These are phyloP conservation scores for Caenorhabditis macrosperma DNA, from an alignment of 2,888 invertebrate genomes.

Conservation along the genomic window DNA sequence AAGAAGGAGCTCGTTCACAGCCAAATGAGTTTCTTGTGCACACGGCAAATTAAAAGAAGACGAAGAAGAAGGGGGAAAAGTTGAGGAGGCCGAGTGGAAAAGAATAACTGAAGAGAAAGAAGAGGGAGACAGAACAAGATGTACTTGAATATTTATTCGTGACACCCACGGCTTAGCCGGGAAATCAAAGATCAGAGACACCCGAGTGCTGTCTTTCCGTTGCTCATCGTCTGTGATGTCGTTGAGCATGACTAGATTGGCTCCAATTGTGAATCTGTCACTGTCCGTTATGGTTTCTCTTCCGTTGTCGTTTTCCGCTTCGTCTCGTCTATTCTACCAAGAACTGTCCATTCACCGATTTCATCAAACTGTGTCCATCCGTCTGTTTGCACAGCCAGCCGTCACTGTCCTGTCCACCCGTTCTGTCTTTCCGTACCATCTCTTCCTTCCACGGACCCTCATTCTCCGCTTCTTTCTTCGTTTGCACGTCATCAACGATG, in stretches of 20 bases:
- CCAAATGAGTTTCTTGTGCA: slow-evolving; percentile 28
- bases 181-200: slow-evolving; percentile 16
- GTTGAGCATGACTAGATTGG: neutral
- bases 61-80: slow-evolving; percentile 12
- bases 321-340: no score
- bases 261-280: neutral
- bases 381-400: neutral
- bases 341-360: no score
- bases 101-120: neutral
- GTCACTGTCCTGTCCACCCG: neutral
- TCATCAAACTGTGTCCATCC: neutral
- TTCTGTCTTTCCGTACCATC: neutral
- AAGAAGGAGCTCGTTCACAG: slow-evolving; percentile 26
- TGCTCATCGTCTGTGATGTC: no score
- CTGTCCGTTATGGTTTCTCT: no score
- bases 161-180: slow-evolving; percentile 5
- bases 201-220: neutral
- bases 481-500: slow-evolving; percentile 38
- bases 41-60: slow-evolving; percentile 37
- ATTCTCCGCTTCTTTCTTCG: neutral
- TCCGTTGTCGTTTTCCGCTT: no score
- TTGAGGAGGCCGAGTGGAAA: slow-evolving; percentile 2
- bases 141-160: slow-evolving; percentile 39
- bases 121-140: neutral
- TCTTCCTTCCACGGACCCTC: neutral